Percentiles rank a stretch among this genome's conserved stretches.
Evolutionary conservation across 2,888 invertebrate species (phyloP).

Genomic region (Acronicta psi): DNA sequence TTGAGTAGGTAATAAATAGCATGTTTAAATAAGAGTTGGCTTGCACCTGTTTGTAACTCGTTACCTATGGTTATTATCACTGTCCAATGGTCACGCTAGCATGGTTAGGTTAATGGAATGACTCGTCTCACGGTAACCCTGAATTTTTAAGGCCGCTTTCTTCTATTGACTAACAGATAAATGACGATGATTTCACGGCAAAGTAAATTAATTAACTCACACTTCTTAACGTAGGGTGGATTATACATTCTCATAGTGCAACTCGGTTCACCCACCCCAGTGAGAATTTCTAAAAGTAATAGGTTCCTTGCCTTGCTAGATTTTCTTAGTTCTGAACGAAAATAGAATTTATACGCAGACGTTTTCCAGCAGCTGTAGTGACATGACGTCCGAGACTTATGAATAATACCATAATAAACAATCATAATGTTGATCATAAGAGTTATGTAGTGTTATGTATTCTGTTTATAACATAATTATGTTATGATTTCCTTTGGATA

Average conservation of each 20-base stretch:
- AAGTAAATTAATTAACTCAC: constrained; percentile 24
- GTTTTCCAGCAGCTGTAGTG: not conserved
- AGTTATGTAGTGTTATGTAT: too few relatives aligned
- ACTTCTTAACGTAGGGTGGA: too few relatives aligned
- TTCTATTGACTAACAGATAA: constrained; percentile 61
- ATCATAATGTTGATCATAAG: too few relatives aligned
- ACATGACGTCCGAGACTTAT: too few relatives aligned
- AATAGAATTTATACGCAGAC: not conserved
- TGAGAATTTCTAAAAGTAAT: constrained; percentile 2
- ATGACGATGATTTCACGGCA: constrained; percentile 54
- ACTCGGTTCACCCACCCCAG: not conserved
- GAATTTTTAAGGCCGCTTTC: constrained; percentile 75
- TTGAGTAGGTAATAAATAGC: constrained; percentile 16
- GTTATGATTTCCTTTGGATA: too few relatives aligned
- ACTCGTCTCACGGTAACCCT: constrained; percentile 68
- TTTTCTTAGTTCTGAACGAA: constrained; percentile 9
- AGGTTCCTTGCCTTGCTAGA: constrained; percentile 2
- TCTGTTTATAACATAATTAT: too few relatives aligned
- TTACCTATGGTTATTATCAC: constrained; percentile 59
- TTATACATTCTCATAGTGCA: not conserved
- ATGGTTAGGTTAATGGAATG: constrained; percentile 70
- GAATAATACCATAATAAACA: too few relatives aligned
- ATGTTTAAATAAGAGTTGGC: constrained; percentile 22
- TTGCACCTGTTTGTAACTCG: constrained; percentile 52
- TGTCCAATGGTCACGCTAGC: constrained; percentile 59